A percentile compares a stretch with the other conserved stretches of the same genome.
phyloP scores from a whole-genome alignment of 2,113 vertebrate species.

The Atherinomorus stipes region DNA sequence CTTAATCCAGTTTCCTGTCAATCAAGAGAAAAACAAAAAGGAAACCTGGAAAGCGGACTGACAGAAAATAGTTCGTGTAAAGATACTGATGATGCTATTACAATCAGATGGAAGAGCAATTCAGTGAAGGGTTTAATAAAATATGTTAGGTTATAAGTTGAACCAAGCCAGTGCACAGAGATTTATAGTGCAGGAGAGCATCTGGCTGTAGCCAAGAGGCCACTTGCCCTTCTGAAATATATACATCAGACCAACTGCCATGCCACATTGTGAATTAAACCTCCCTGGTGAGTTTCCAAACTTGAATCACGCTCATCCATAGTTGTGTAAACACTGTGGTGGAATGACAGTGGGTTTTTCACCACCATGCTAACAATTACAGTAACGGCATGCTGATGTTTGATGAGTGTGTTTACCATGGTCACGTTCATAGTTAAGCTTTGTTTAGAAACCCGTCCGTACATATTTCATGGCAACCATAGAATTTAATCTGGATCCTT shows the following conservation, averaged over 20 bases:
- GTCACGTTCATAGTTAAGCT: constrained; percentile 12
- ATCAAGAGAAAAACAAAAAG: constrained; percentile 26
- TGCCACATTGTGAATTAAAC: constrained; percentile 6
- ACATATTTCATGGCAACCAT: not conserved
- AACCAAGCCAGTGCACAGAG: not conserved
- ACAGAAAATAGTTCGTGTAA: constrained; percentile 33
- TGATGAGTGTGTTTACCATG: constrained; percentile 8
- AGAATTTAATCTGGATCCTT: constrained; percentile 4
- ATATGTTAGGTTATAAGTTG: constrained; percentile 28
- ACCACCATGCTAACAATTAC: not conserved
- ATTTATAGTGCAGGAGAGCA: constrained; percentile 37
- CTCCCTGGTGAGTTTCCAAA: not conserved
- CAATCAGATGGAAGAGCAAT: constrained; percentile 44
- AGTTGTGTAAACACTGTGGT: constrained; percentile 23
- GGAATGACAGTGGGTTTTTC: not conserved
- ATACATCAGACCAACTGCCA: constrained; percentile 2
- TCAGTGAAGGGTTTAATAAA: constrained; percentile 46
- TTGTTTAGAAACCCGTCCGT: constrained; percentile 11
- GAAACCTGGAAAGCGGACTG: constrained; percentile 56
- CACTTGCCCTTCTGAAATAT: constrained; percentile 26
- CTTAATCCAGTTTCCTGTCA: constrained; percentile 53
- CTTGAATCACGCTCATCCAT: constrained; percentile 2
- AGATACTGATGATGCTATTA: constrained; percentile 22
- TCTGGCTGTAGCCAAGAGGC: not conserved
- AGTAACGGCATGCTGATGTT: not conserved